Base-by-base conservation (phyloP, 1,140 invertebrate species). In the Mercenaria mercenaria region DNA sequence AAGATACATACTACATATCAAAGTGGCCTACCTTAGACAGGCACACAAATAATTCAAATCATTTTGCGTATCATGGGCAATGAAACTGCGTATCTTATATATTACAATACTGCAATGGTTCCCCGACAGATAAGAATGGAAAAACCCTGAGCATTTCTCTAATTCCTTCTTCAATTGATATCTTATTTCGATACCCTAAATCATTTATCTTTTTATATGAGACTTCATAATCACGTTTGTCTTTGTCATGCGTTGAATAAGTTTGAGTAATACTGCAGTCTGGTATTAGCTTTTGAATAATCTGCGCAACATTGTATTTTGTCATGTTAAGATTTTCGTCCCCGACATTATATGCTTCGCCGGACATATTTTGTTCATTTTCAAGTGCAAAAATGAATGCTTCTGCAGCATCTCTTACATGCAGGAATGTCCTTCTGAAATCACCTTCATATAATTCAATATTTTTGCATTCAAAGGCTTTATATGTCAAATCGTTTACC, bases 171-270 rank as follows among this genome's bases (percentile, higher is more conserved):
- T 93, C 91, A 23, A 94, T 92, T 26, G 90, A 86, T 6, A 94
- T 91, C 0, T 91, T 92, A 0, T 93, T 90, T 1, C 50, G 43
- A 72, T 85, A 94, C 20, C 94, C 94, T 0, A 94, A 84, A 4
- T 90, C 89, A 0, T 89, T 56, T n/a, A 94, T 94, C 52, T 93
- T 94, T 20, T 92, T 84, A 64, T 94, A 94, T 8, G 93, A 93
- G 8, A 94, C 94, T 83, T 94, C 94, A 52, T 94, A 94, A 80
- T 94, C 93, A 11, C 94, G 32, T 61, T 94, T 94, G 90, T 94
- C 94, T 52, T 92, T 92, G 84, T 94, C 94, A 41, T 91, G 89
- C 10, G 93, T 93, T 0, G 83, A 77, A 18, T 74, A 90, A 0
- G 93, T 92, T 39, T 91, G 85, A 1, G 89, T 87, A 56, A 94